Conservation (phyloP, 1,140 invertebrate genomes). For the Linepithema humile region DNA sequence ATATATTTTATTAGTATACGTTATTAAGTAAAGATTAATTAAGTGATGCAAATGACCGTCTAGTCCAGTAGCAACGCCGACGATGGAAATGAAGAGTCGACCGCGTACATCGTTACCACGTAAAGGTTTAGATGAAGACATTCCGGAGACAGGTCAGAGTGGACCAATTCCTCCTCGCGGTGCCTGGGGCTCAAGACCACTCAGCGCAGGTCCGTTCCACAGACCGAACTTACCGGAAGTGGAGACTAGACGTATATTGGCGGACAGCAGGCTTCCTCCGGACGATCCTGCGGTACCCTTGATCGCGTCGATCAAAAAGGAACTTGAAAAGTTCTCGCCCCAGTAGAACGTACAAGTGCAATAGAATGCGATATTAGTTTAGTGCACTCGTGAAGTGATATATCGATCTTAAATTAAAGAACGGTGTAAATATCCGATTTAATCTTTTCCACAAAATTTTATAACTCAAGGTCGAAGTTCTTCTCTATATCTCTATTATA, state of each 20-base stretch:
- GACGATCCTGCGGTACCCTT: conserved; percentile 87
- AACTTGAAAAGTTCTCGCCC: conserved; percentile 84
- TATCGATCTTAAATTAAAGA: neutral
- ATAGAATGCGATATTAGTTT: conserved; percentile 34
- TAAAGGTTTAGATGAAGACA: conserved; percentile 59
- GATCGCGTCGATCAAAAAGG: conserved; percentile 87
- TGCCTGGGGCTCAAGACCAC: conserved; percentile 85
- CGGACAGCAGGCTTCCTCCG: conserved; percentile 82
- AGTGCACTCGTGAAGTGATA: neutral
- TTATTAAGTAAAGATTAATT: neutral
- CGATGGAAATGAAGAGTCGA: conserved; percentile 69
- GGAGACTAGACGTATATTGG: conserved; percentile 82
- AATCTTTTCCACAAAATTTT: conserved; percentile 52
- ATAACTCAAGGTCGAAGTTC: conserved; percentile 13
- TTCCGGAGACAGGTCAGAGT: conserved; percentile 74
- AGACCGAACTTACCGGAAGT: conserved; percentile 83
- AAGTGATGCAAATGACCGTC: neutral
- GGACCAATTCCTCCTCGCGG: conserved; percentile 75
- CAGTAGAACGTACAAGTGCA: conserved; percentile 6
- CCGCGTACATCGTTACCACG: conserved; percentile 80
- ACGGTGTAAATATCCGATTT: conserved; percentile 53
- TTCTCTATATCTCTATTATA: no score
- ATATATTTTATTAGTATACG: neutral
- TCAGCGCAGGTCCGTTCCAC: conserved; percentile 87
- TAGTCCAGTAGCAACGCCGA: conserved; percentile 70